Evolutionary conservation across 2,888 invertebrate genomes (phyloP), one percentile per base, ranked within the genome.

Genomic region (Tupiocoris notatus): DNA sequence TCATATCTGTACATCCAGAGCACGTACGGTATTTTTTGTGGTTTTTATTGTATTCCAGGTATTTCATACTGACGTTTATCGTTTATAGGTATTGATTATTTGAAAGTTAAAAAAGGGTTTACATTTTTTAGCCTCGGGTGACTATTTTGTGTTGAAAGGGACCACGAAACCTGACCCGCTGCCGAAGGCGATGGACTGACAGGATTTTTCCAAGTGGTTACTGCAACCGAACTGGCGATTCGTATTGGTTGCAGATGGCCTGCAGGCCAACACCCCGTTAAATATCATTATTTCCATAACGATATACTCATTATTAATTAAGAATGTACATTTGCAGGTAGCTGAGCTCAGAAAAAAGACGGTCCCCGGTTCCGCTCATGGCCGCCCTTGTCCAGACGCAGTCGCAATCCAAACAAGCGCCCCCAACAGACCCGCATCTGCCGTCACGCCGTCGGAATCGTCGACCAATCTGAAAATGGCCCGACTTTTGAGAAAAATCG

Each of bases 401-500:
- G 3, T 39, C 6, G 39, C 39, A 39, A 39, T 12, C 12, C 12
- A 62, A 22, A 18, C 20, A 16, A 22, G 22, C 21, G 2, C 18
- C 16, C 12, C 20, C 22, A n/a, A 22, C 62, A 62, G 22, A 20
- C 21, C 20, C 16, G 17, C 16, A 62, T 22, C 12, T 3, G 3
- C 6, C 39, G 39, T 39, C 39, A 39, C 65, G 9, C 6, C 56
- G 17, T 1, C 58, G 2, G 24, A 74, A 9, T 22, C 74, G 12
- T 16, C 63, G 12, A 24, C 64, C 2, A 54, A 63, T 21, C 23
- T 74, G 21, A 74, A 74, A 56, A 63, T 74, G 64, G 57, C 65
- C 2, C 54, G 65, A 3, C 74, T 74, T 18, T 39, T 74, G n/a
- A 18, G 74, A n/a, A 39, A 57, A 23, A 74, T 74, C 18, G 74